These are phyloP conservation scores for Gisinianus flammeolus DNA, from an alignment of 2,888 invertebrate species.

Conservation along the genomic window DNA sequence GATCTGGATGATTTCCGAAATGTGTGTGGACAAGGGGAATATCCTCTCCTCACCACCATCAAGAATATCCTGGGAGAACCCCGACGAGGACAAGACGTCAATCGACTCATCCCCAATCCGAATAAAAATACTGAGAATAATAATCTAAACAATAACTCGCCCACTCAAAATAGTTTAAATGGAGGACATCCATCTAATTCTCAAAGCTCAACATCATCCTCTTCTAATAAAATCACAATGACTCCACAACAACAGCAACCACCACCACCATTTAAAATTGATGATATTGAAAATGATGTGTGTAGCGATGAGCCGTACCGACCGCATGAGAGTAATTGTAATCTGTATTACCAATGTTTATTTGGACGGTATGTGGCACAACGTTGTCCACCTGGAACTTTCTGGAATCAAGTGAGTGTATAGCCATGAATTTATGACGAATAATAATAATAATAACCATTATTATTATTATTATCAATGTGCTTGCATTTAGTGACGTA, in stretches of 20 bases:
- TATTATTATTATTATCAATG: no score
- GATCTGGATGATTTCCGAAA: conserved; percentile 83
- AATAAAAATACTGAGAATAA: conserved; percentile 24
- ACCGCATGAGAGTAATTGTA: conserved; percentile 51
- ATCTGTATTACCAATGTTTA: conserved; percentile 79
- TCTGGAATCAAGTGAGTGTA: conserved; percentile 71
- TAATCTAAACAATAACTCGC: conserved; percentile 8
- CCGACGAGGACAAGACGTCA: neutral
- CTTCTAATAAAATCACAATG: neutral
- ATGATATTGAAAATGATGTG: conserved; percentile 37
- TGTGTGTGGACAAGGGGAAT: conserved; percentile 78
- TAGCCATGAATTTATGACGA: neutral
- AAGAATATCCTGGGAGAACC: conserved; percentile 69
- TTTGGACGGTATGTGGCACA: conserved; percentile 74
- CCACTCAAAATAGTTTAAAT: neutral
- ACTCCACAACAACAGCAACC: neutral
- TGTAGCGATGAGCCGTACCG: conserved; percentile 49
- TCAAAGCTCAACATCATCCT: neutral
- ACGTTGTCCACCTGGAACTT: conserved; percentile 74
- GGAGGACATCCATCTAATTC: neutral
- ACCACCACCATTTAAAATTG: conserved; percentile 14
- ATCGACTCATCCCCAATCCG: neutral
- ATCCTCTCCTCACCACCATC: conserved; percentile 80
- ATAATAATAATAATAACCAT: no score
- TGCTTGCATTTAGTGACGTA: no score